A percentile compares a stretch with the other conserved stretches of the same genome.
Evolutionary conservation across 1,140 invertebrate species (phyloP).

Genomic region (Polypedilum vanderplanki): DNA sequence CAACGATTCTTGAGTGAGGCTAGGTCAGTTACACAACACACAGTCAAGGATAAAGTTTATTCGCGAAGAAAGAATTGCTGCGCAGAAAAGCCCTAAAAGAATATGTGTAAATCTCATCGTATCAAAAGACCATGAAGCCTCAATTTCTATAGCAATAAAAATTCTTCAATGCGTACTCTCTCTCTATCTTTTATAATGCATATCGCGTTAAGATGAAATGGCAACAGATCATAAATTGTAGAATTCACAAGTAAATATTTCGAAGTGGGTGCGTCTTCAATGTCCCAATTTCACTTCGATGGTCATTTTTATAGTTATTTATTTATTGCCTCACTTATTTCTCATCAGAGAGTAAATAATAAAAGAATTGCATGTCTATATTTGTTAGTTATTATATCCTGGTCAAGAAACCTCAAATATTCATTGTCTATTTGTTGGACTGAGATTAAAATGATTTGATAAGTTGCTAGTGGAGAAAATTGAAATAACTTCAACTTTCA

Average conservation of each 20-base stretch:
- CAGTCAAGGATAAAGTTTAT: slow-evolving; percentile 7
- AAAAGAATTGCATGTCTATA: no score
- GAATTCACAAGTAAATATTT: not conserved
- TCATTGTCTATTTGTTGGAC: no score
- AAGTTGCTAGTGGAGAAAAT: no score
- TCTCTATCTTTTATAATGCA: not conserved
- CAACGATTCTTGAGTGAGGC: slow-evolving; percentile 4
- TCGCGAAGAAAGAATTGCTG: not conserved
- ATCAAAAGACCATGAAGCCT: slow-evolving; percentile 10
- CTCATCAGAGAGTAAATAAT: no score
- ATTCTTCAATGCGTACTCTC: not conserved
- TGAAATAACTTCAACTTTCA: no score
- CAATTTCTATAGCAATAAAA: slow-evolving; percentile 19
- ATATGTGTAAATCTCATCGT: not conserved
- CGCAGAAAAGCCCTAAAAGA: slow-evolving; percentile 7
- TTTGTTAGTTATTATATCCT: no score
- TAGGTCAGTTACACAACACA: slow-evolving; percentile 21
- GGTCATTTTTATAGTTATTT: not conserved
- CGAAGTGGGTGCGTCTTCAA: not conserved
- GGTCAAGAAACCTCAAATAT: no score
- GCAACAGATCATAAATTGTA: slow-evolving; percentile 13
- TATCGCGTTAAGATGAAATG: not conserved
- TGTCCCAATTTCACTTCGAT: not conserved
- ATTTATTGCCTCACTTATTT: no score
- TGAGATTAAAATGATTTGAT: no score